phyloP scores from a whole-genome alignment of 2,888 invertebrate genomes.

The Polietes domitor region DNA sequence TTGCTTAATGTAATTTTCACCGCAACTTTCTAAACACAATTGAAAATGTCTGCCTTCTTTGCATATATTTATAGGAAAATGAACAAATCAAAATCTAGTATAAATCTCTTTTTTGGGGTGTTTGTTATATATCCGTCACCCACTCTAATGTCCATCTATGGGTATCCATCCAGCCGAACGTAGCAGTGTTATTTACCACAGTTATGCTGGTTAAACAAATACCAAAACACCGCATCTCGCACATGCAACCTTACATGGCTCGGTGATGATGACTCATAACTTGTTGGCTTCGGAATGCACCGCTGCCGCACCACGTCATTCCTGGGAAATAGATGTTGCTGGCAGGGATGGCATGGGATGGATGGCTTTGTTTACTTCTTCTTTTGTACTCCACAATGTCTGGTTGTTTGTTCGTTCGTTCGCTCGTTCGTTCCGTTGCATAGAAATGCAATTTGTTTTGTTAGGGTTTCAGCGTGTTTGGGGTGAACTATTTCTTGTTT shows the following conservation, averaged over 20 bases:
- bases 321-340: constrained; percentile 45
- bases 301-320: constrained; percentile 40
- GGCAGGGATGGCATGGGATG: constrained; percentile 4
- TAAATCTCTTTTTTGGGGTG: too few relatives aligned
- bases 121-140: too few relatives aligned
- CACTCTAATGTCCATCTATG: too few relatives aligned
- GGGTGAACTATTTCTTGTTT: constrained; percentile 59
- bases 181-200: constrained; percentile 54
- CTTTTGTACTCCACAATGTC: constrained; percentile 35
- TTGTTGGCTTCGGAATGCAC: constrained; percentile 60
- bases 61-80: too few relatives aligned
- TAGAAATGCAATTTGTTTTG: constrained; percentile 66
- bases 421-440: constrained; percentile 49
- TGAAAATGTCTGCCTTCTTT: too few relatives aligned
- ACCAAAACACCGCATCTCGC: constrained; percentile 7
- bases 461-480: constrained; percentile 60
- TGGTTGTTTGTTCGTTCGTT: constrained; percentile 36
- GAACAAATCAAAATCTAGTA: too few relatives aligned
- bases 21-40: too few relatives aligned
- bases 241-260: constrained; percentile 33
- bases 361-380: constrained; percentile 27
- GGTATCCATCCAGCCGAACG: background rate
- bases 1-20: too few relatives aligned
- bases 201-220: constrained; percentile 65
- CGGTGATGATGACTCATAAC: constrained; percentile 63